A percentile compares a stretch with the other conserved stretches of the same genome.
These are phyloP conservation scores for Coenonympha glycerion DNA, from an alignment of 2,888 invertebrate species.

Conservation along the genomic window DNA sequence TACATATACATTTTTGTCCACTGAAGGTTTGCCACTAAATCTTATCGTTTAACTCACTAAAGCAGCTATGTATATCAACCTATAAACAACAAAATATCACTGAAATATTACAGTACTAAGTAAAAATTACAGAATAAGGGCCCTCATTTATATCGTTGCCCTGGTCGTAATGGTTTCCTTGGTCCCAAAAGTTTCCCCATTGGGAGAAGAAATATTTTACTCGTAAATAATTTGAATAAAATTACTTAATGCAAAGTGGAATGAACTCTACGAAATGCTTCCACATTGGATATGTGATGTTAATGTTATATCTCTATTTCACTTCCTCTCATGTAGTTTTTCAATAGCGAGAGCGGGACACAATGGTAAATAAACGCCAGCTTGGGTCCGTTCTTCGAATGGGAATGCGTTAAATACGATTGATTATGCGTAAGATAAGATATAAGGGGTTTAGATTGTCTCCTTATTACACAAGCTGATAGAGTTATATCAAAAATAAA, in stretches of 20 bases:
- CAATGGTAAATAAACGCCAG: conserved; percentile 1
- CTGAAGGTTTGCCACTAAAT: no score
- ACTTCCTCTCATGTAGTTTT: not conserved
- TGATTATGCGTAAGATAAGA: conserved; percentile 8
- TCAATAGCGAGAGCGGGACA: not conserved
- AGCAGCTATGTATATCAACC: no score
- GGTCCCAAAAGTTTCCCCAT: no score
- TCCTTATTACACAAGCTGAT: not conserved
- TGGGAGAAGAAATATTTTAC: no score
- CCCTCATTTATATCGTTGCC: no score
- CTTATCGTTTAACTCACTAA: no score
- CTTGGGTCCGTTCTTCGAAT: not conserved
- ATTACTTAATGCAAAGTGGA: conserved; percentile 10
- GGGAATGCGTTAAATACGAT: not conserved
- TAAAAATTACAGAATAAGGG: no score
- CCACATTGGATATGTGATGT: conserved; percentile 7
- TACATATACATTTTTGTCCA: no score
- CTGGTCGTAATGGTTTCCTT: no score
- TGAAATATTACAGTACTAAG: no score
- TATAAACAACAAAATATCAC: no score
- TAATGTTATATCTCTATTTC: not conserved
- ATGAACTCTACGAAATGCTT: conserved; percentile 18
- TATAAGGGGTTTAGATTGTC: not conserved
- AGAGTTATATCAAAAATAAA: not conserved
- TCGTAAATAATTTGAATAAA: no score